Evolutionary conservation across 2,113 vertebrate genomes (phyloP).

Genomic region (Ploceus nigricollis): DNA sequence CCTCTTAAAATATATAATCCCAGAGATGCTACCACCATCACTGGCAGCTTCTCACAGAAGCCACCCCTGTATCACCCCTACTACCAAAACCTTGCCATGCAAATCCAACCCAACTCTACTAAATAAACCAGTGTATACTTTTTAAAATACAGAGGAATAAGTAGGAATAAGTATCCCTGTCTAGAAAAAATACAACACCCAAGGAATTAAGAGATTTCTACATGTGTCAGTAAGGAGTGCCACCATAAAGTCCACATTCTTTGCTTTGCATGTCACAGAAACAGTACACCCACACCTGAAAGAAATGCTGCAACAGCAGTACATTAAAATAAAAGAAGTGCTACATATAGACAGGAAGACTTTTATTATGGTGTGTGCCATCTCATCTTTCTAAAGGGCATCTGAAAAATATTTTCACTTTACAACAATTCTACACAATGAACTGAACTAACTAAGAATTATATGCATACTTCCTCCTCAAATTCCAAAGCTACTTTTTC

Average conservation of each 20-base stretch:
- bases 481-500: neutral
- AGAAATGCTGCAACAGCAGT: neutral
- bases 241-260: neutral
- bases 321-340: neutral
- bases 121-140: neutral
- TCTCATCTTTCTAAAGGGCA: neutral
- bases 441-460: neutral
- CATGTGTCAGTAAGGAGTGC: neutral
- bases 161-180: neutral
- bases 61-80: too few relatives aligned
- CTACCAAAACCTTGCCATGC: neutral
- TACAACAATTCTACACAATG: neutral
- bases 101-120: neutral
- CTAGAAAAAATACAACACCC: neutral
- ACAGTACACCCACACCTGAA: neutral
- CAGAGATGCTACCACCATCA: neutral
- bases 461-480: neutral
- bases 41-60: neutral
- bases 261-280: neutral
- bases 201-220: neutral
- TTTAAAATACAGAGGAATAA: neutral
- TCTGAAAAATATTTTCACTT: neutral
- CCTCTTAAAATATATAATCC: neutral
- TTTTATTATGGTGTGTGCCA: neutral
- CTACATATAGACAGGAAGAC: neutral